Percentiles rank a stretch among this genome's conserved stretches.
These are phyloP conservation scores for Atta colombica DNA, from an alignment of 1,140 invertebrate genomes.

Conservation along the genomic window DNA sequence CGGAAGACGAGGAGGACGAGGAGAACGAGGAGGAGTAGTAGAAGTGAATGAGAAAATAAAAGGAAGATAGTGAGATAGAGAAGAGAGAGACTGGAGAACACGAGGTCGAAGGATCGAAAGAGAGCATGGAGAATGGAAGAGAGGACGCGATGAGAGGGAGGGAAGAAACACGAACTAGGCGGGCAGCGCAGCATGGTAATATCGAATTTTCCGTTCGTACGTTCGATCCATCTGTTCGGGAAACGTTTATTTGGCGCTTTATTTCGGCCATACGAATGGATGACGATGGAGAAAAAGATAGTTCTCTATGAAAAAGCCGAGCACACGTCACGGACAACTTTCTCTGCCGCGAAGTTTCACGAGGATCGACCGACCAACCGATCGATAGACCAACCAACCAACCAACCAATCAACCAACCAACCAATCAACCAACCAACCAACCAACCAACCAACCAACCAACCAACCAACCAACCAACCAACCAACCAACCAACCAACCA, in stretches of 20 bases:
- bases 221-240: conserved; percentile 73
- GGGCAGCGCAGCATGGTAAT: conserved; percentile 76
- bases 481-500: background rate
- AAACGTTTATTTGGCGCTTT: conserved; percentile 75
- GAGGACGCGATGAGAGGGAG: conserved; percentile 59
- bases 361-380: background rate
- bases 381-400: background rate
- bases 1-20: conserved; percentile 36
- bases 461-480: background rate
- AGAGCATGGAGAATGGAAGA: conserved; percentile 18
- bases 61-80: conserved; percentile 25
- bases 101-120: conserved; percentile 40
- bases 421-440: background rate
- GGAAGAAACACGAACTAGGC: conserved; percentile 77
- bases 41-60: conserved; percentile 23
- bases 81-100: background rate
- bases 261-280: conserved; percentile 70
- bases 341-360: conserved; percentile 51
- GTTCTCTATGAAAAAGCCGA: conserved; percentile 38
- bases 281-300: conserved; percentile 40
- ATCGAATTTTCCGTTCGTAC: conserved; percentile 75
- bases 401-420: no score
- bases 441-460: background rate
- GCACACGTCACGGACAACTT: conserved; percentile 61
- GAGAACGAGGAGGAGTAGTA: conserved; percentile 31